Percentiles rank a stretch among this genome's conserved stretches.
These are phyloP conservation scores for Drosophila lowei DNA, from an alignment of 1,140 invertebrate species.

Conservation along the genomic window DNA sequence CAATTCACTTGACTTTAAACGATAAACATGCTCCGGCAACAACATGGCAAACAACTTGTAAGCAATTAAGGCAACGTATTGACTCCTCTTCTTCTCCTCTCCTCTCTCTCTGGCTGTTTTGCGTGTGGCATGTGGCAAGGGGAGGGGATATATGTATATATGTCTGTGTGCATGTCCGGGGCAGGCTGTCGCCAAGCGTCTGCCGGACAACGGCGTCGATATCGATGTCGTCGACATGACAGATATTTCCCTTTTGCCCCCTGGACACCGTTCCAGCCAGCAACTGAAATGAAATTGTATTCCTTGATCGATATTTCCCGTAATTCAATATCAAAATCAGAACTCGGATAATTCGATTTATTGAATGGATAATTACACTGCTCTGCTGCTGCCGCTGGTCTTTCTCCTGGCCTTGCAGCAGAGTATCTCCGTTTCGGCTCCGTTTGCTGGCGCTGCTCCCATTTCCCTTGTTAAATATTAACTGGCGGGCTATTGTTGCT, in stretches of 20 bases:
- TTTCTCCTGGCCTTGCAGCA: not conserved
- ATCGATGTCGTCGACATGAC: slow-evolving; percentile 46
- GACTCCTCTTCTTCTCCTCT: slow-evolving; percentile 35
- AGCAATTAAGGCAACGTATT: slow-evolving; percentile 78
- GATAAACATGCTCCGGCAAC: slow-evolving; percentile 66
- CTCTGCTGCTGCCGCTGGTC: not conserved
- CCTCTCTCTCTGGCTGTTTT: slow-evolving; percentile 15
- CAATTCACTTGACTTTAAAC: slow-evolving; percentile 71
- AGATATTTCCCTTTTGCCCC: slow-evolving; percentile 31
- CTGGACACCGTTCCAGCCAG: not conserved
- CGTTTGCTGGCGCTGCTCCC: not conserved
- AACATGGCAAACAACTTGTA: slow-evolving; percentile 70
- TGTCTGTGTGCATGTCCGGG: slow-evolving; percentile 23
- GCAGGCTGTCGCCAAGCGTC: slow-evolving; percentile 30
- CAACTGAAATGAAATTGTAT: slow-evolving; percentile 14
- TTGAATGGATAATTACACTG: not conserved
- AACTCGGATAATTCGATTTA: slow-evolving; percentile 11
- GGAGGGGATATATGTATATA: not conserved
- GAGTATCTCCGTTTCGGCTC: slow-evolving; percentile 31
- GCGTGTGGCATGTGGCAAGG: slow-evolving; percentile 33
- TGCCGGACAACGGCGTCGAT: slow-evolving; percentile 46
- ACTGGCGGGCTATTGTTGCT: slow-evolving; percentile 27
- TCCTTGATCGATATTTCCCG: slow-evolving; percentile 21
- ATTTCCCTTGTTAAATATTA: slow-evolving; percentile 33
- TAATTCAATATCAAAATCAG: slow-evolving; percentile 20